phyloP scores from a whole-genome alignment of 2,888 invertebrate species.

The Nymphalis polychloros region DNA sequence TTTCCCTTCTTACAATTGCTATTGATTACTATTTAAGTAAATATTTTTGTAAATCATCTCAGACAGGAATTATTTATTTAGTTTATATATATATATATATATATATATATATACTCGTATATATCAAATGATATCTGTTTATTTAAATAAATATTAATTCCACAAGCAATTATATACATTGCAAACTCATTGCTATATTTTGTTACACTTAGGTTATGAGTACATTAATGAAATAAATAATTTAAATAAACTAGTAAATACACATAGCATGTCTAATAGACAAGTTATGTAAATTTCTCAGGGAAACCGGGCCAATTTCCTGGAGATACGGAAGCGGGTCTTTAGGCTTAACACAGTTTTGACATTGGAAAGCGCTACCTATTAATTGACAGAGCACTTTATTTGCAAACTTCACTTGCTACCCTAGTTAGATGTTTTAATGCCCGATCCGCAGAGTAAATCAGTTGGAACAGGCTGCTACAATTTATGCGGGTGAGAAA shows the following conservation, averaged over 20 bases:
- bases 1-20: too few relatives aligned
- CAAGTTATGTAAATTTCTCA: constrained; percentile 64
- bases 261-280: constrained; percentile 24
- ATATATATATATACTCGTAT: too few relatives aligned
- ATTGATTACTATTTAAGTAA: too few relatives aligned
- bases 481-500: constrained; percentile 4
- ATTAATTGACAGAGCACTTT: constrained; percentile 32
- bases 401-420: constrained; percentile 27
- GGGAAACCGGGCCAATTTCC: constrained; percentile 65
- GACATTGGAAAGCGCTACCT: constrained; percentile 33
- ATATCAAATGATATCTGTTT: too few relatives aligned
- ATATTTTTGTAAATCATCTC: too few relatives aligned
- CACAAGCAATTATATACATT: too few relatives aligned
- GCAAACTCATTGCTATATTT: too few relatives aligned
- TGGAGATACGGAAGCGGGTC: constrained; percentile 47
- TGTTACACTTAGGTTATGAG: too few relatives aligned
- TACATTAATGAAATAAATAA: too few relatives aligned
- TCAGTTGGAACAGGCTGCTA: not conserved
- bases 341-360: constrained; percentile 31
- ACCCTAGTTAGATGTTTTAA: constrained; percentile 24
- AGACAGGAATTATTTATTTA: too few relatives aligned
- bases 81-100: too few relatives aligned
- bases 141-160: too few relatives aligned
- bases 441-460: constrained; percentile 14
- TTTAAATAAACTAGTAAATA: not conserved